Base-by-base conservation (phyloP, 2,113 vertebrate genomes). In the Talpa occidentalis region DNA sequence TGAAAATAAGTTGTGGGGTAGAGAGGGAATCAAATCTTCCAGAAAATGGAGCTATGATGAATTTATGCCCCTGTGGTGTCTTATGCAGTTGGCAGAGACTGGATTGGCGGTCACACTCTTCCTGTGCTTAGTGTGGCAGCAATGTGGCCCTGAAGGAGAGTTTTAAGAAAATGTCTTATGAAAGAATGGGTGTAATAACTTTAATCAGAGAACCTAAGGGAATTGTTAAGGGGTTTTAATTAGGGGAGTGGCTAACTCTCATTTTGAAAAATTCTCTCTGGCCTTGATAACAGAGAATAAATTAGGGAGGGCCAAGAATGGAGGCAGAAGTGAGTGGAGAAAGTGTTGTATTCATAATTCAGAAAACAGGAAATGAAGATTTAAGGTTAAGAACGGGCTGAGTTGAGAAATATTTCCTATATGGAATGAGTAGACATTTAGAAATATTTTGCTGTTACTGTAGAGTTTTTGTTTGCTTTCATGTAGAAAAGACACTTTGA, bases 211-310 rank as follows among this genome's bases (percentile, higher is more conserved):
- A 87, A 8, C 11, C 22, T 37, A 59, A 83, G 70, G 47, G 76
- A 80, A 76, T 92, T 90, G 42, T 78, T 87, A 90, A 64, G 66
- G 93, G 56, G 70, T 70, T 91, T 96, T 84, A 94, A 69, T 64
- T 86, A 66, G 40, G 30, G 40, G 52, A n/a, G 28, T 78, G 77
- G 67, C 52, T 87, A 66, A 49, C 37, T 60, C 56, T 76, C 24
- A 85, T 47, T 88, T 54, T 94, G 59, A 72, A 94, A 83, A 84
- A 80, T 85, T 93, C 15, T 77, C 1, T 77, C 5, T 77, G 9
- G 62, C 28, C 42, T 62, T 69, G 37, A 22, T 91, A 8, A 8
- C 90, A 21, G 37, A 88, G 64, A 84, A 77, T 88, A 73, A 93
- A 54, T 69, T 28, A 88, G 37, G 32, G 10, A 49, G 70, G 17